Conservation (phyloP, 2,113 vertebrate genomes). For the Peucedramus taeniatus region DNA sequence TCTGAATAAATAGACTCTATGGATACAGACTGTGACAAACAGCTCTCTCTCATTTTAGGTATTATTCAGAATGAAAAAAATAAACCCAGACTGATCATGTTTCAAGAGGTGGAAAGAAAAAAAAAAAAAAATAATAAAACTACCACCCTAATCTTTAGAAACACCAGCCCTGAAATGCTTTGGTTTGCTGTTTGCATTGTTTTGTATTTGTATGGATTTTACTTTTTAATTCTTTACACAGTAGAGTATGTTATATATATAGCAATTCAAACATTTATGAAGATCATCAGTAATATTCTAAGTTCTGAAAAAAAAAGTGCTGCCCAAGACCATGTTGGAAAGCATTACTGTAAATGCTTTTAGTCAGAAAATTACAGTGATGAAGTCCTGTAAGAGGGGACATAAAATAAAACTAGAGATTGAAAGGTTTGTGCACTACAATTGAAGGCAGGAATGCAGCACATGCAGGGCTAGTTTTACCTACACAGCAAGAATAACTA, state of each 20-base stretch:
- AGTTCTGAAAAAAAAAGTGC: not conserved
- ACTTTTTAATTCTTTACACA: not conserved
- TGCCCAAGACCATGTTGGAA: not conserved
- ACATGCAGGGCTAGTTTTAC: not conserved
- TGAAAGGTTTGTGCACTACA: not conserved
- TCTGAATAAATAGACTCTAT: constrained; percentile 30
- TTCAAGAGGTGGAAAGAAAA: not conserved
- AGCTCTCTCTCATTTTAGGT: not conserved
- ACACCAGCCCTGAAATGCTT: not conserved
- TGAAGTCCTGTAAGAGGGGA: not conserved
- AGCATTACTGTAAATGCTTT: not conserved
- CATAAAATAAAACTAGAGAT: not conserved
- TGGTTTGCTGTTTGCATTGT: not conserved
- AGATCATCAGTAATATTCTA: not conserved
- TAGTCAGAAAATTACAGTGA: not conserved
- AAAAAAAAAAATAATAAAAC: not conserved
- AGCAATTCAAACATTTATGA: not conserved
- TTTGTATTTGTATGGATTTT: not conserved
- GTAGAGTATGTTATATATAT: not conserved
- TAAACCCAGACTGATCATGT: not conserved
- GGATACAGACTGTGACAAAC: not conserved
- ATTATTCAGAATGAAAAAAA: not conserved
- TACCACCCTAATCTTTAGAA: not conserved
- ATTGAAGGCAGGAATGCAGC: not conserved
- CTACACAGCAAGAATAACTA: not conserved